Evolutionary conservation across 2,797 vertebrate species (phyloP).

Genomic region (Syngnathus rostellatus): DNA sequence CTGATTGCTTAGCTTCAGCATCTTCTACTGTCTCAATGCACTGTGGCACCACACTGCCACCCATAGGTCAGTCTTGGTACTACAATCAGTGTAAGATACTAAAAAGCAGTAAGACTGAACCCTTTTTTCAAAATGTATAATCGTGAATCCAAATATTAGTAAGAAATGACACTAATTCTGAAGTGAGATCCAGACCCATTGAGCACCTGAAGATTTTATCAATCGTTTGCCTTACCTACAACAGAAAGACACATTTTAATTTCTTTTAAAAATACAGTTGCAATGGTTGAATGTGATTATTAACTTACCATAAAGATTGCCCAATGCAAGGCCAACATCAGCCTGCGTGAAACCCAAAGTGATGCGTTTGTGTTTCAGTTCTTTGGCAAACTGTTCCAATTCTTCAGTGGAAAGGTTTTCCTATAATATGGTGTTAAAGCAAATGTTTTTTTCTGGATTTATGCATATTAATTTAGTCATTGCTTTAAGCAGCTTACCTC

Average conservation of each 20-base stretch:
- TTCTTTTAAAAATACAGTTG: not conserved
- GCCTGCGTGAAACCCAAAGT: conserved; percentile 77
- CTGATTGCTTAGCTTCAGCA: not conserved
- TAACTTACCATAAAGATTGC: conserved; percentile 70
- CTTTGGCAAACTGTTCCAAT: conserved; percentile 75
- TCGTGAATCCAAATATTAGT: too few species aligned
- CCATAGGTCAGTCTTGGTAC: not conserved
- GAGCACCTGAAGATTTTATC: not conserved
- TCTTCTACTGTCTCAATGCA: not conserved
- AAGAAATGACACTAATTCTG: too few species aligned
- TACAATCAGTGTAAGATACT: not conserved
- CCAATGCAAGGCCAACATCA: conserved; percentile 74
- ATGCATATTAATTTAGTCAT: not conserved
- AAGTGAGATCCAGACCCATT: too few species aligned
- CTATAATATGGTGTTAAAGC: conserved; percentile 29
- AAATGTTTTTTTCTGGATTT: not conserved
- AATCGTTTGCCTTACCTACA: not conserved
- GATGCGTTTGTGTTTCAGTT: conserved; percentile 76
- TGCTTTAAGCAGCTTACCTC: conserved; percentile 55
- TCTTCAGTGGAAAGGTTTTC: conserved; percentile 71
- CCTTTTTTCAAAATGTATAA: too few species aligned
- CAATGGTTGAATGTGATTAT: too few species aligned
- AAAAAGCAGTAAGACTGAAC: too few species aligned
- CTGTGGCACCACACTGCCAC: not conserved
- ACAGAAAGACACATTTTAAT: not conserved